These are phyloP conservation scores for Chanos chanos DNA, from an alignment of 2,797 vertebrate genomes.

Conservation along the genomic window DNA sequence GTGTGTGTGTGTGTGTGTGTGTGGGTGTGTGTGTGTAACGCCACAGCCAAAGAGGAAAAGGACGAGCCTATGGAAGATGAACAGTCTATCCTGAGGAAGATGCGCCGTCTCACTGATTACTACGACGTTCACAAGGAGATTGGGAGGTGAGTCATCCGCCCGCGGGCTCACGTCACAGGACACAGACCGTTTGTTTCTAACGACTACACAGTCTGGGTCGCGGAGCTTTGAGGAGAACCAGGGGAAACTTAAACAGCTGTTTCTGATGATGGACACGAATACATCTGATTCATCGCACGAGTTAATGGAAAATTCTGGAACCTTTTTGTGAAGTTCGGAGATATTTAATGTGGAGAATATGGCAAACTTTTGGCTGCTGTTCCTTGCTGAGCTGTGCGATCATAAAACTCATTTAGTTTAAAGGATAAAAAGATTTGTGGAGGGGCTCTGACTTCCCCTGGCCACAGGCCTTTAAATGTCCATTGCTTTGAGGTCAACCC, in stretches of 20 bases:
- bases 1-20: not conserved
- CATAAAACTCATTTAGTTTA: not conserved
- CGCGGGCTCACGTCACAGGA: constrained; percentile 15
- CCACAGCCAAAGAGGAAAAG: constrained; percentile 60
- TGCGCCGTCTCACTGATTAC: constrained; percentile 85
- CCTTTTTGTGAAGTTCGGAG: not conserved
- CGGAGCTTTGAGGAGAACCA: constrained; percentile 1
- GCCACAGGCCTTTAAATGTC: too few relatives aligned
- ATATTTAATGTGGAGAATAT: not conserved
- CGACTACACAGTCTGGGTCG: constrained; percentile 16
- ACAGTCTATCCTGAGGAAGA: constrained; percentile 69
- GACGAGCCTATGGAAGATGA: constrained; percentile 80
- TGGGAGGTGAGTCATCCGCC: constrained; percentile 72
- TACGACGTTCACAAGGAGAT: constrained; percentile 95
- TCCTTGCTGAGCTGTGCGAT: not conserved
- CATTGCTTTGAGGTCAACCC: too few relatives aligned
- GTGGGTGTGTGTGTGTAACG: not conserved
- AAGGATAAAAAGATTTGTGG: too few relatives aligned
- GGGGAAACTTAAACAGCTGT: constrained; percentile 18
- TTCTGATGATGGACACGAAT: constrained; percentile 4
- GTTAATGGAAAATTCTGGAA: constrained; percentile 6
- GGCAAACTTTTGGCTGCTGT: too few relatives aligned
- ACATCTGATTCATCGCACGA: constrained; percentile 19
- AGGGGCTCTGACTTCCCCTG: too few relatives aligned
- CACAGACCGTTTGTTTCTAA: constrained; percentile 39